Percentiles rank a stretch among this genome's conserved stretches.
Conservation (phyloP, 2,888 invertebrate species). For the Poecilus cupreus region DNA sequence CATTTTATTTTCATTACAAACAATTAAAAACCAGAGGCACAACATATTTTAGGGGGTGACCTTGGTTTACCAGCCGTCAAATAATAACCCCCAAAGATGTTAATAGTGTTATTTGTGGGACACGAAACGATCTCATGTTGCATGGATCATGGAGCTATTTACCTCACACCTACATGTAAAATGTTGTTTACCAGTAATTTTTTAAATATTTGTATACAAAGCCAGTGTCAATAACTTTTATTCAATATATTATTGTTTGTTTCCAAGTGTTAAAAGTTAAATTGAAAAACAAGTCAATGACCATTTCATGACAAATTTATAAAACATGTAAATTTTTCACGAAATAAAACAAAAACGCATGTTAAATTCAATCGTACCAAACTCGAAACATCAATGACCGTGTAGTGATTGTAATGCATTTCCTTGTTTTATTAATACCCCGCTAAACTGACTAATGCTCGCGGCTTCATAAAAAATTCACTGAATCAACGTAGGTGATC, state of each 20-base stretch:
- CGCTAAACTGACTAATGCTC: conserved; percentile 2
- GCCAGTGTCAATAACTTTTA: too few species aligned
- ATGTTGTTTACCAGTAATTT: too few species aligned
- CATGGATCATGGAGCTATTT: too few species aligned
- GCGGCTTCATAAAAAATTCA: background rate
- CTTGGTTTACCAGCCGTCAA: too few species aligned
- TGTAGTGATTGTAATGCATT: background rate
- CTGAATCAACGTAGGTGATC: conserved; percentile 66
- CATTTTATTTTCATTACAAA: too few species aligned
- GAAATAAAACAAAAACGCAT: background rate
- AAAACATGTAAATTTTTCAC: background rate
- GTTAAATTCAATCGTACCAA: background rate
- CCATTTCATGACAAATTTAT: background rate
- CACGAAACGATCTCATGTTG: too few species aligned
- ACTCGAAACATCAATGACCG: background rate
- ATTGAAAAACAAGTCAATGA: background rate
- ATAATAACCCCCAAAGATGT: too few species aligned
- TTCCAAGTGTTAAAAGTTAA: background rate
- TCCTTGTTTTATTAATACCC: background rate
- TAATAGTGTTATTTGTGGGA: too few species aligned
- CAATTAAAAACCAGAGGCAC: too few species aligned
- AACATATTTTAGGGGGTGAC: too few species aligned
- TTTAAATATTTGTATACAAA: too few species aligned
- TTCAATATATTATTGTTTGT: background rate
- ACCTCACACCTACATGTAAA: too few species aligned